These are phyloP conservation scores for Sebastiscus albofasciatus DNA, from an alignment of 2,797 vertebrate genomes.

Conservation along the genomic window DNA sequence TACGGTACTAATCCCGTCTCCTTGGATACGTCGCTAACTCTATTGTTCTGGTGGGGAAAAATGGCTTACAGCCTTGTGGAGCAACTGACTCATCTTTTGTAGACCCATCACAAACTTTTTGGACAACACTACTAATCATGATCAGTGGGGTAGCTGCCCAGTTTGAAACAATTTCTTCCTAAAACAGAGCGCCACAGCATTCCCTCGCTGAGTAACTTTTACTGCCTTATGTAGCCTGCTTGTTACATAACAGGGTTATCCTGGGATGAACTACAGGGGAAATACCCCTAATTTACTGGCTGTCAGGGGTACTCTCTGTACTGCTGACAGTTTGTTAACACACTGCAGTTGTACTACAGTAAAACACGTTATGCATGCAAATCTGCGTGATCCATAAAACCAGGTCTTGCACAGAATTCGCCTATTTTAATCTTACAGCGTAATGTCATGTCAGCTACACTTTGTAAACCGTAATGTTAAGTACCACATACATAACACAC, in stretches of 20 bases:
- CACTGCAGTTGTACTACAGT: constrained; percentile 15
- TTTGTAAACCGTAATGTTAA: not conserved
- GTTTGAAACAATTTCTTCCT: constrained; percentile 73
- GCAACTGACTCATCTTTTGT: constrained; percentile 75
- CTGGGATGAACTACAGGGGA: constrained; percentile 74
- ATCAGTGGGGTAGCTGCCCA: constrained; percentile 54
- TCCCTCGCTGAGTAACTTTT: constrained; percentile 61
- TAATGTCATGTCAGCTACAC: not conserved
- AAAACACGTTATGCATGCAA: constrained; percentile 17
- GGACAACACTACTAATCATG: constrained; percentile 59
- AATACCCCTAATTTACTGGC: constrained; percentile 69
- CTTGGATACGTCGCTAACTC: constrained; percentile 35
- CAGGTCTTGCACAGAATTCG: not conserved
- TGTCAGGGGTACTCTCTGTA: constrained; percentile 42
- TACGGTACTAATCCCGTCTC: constrained; percentile 43
- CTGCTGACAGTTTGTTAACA: constrained; percentile 49
- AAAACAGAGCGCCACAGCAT: constrained; percentile 56
- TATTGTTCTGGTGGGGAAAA: constrained; percentile 51
- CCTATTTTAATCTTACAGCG: not conserved
- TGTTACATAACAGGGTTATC: constrained; percentile 75
- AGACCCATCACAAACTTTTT: constrained; percentile 58
- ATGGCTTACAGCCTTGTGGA: constrained; percentile 64
- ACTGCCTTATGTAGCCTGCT: constrained; percentile 42
- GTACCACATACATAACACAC: not conserved
- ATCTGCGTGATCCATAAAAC: constrained; percentile 28